phyloP scores from a whole-genome alignment of 1,140 invertebrate genomes.

The Coelopa frigida region DNA sequence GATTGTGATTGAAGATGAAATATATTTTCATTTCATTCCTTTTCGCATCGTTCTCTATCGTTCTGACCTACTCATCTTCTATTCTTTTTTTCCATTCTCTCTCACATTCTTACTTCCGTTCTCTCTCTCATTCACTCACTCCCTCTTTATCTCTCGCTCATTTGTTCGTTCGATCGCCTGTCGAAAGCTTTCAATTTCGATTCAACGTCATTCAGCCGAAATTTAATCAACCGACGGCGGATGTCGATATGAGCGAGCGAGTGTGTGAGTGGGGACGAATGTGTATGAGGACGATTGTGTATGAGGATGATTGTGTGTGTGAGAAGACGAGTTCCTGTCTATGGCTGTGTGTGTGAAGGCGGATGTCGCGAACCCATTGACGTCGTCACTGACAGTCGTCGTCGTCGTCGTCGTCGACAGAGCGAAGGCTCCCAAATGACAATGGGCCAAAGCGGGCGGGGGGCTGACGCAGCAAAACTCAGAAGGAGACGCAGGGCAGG shows the following conservation, averaged over 20 bases:
- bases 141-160: not conserved
- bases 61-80: not conserved
- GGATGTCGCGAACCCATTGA: too few relatives aligned
- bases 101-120: not conserved
- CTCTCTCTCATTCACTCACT: not conserved
- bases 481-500: not conserved
- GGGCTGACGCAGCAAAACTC: not conserved
- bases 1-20: too few relatives aligned
- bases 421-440: too few relatives aligned
- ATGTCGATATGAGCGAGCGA: not conserved
- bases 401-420: too few relatives aligned
- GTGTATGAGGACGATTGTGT: too few relatives aligned
- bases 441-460: too few relatives aligned
- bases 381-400: too few relatives aligned
- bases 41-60: not conserved
- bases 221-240: too few relatives aligned
- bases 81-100: not conserved
- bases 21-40: not conserved
- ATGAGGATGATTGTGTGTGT: too few relatives aligned
- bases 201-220: too few relatives aligned
- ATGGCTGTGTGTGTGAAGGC: not conserved
- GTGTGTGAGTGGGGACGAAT: constrained; percentile 5
- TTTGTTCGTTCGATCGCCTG: too few relatives aligned
- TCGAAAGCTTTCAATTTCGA: too few relatives aligned
- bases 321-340: not conserved